Evolutionary conservation across 2,888 invertebrate species (phyloP).

Genomic region (Drosophila affinis): DNA sequence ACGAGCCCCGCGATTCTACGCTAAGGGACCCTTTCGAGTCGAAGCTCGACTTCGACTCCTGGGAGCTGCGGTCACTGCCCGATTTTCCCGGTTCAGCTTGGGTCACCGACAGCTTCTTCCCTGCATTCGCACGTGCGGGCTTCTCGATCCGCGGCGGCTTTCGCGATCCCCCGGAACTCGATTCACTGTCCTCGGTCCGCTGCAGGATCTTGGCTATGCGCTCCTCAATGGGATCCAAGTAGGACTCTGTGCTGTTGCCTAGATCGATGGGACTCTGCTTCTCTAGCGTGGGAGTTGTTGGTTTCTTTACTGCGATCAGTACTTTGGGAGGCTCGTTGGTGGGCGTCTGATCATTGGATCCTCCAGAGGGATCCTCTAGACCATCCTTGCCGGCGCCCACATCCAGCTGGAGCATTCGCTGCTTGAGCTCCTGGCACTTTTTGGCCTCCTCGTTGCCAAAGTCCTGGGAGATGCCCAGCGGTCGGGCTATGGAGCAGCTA

Average conservation of each 20-base stretch:
- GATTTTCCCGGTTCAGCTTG: constrained; percentile 84
- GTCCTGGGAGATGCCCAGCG: constrained; percentile 91
- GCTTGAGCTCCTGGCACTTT: constrained; percentile 85
- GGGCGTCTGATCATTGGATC: constrained; percentile 84
- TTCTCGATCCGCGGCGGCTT: constrained; percentile 85
- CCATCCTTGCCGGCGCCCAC: constrained; percentile 84
- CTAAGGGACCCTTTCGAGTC: constrained; percentile 87
- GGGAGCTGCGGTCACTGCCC: constrained; percentile 83
- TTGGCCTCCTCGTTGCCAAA: constrained; percentile 87
- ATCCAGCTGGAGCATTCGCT: constrained; percentile 86
- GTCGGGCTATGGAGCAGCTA: constrained; percentile 91
- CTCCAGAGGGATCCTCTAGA: constrained; percentile 84
- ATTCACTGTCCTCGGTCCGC: constrained; percentile 86
- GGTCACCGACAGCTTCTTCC: constrained; percentile 82
- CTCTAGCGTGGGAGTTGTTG: constrained; percentile 86
- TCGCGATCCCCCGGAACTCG: constrained; percentile 86
- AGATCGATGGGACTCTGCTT: constrained; percentile 87
- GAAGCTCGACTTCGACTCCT: constrained; percentile 86
- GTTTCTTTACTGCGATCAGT: constrained; percentile 67
- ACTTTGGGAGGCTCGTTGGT: constrained; percentile 78
- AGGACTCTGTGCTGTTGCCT: constrained; percentile 85
- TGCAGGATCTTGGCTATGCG: constrained; percentile 83
- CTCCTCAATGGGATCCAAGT: constrained; percentile 84
- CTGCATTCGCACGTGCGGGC: constrained; percentile 72
- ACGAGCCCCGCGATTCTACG: constrained; percentile 89